Evolutionary conservation across 1,140 invertebrate species (phyloP).

Genomic region (Dreissena rostriformis): DNA sequence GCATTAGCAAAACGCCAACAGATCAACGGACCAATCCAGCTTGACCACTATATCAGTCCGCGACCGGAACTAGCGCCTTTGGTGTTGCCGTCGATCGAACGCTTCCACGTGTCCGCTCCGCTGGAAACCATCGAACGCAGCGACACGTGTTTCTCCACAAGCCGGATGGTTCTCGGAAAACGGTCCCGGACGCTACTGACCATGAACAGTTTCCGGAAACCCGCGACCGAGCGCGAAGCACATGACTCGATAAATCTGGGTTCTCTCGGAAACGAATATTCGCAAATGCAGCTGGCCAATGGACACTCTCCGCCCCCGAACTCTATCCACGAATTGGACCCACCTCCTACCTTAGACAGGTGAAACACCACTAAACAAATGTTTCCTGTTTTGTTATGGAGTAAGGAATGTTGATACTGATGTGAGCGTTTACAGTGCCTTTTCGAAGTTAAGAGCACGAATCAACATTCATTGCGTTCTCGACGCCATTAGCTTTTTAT

Average conservation of each 20-base stretch:
- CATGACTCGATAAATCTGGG: background rate
- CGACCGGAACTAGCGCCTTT: conserved; percentile 49
- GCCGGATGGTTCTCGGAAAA: conserved; percentile 23
- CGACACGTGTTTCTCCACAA: conserved; percentile 35
- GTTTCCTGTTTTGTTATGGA: no score
- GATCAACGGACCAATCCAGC: conserved; percentile 52
- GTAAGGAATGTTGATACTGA: no score
- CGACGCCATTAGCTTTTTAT: no score
- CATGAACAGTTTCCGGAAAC: conserved; percentile 3
- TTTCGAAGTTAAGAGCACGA: no score
- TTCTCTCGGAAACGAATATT: conserved; percentile 9
- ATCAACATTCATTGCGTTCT: no score
- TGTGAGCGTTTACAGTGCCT: no score
- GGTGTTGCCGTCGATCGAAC: conserved; percentile 29
- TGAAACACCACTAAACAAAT: background rate
- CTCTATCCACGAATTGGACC: conserved; percentile 36
- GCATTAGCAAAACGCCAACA: conserved; percentile 15
- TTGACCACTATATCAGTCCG: conserved; percentile 46
- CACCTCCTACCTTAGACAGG: background rate
- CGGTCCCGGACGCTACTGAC: conserved; percentile 34
- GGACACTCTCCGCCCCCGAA: conserved; percentile 47
- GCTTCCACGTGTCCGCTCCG: background rate
- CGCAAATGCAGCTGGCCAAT: conserved; percentile 26
- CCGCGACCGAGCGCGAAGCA: background rate
- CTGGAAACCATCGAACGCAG: conserved; percentile 31